A percentile compares a stretch with the other conserved stretches of the same genome.
phyloP scores from a whole-genome alignment of 2,797 vertebrate genomes.

The Cryptoprocta ferox region DNA sequence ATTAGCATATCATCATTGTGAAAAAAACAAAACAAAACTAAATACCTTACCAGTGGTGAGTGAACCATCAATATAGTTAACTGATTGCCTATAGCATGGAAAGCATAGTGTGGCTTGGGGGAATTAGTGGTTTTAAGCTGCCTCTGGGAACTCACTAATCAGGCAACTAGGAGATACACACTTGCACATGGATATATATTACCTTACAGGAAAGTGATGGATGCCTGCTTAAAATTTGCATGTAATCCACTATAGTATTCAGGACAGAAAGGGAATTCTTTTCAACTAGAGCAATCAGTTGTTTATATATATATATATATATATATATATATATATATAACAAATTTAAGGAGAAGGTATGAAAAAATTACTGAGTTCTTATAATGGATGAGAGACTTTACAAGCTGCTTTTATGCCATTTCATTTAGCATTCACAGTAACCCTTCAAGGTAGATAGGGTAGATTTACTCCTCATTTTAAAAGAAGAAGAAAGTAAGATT shows the following conservation, averaged over 20 bases:
- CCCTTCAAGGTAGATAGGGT: neutral
- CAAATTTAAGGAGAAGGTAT: neutral
- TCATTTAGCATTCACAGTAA: neutral
- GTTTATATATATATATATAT: neutral
- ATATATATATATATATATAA: too few species aligned
- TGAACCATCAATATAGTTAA: neutral
- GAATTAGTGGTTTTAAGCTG: neutral
- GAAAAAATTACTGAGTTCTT: neutral
- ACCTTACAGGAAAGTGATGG: neutral
- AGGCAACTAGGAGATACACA: neutral
- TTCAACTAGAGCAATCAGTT: neutral
- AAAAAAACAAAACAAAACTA: slow-evolving; percentile 10
- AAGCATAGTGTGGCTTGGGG: neutral
- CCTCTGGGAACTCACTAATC: neutral
- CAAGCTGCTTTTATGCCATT: neutral
- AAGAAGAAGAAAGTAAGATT: neutral
- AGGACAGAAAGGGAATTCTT: neutral
- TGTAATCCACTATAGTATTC: neutral
- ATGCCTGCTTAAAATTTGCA: neutral
- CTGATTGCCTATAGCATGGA: neutral
- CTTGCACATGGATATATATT: neutral
- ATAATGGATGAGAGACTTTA: neutral
- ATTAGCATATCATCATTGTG: neutral
- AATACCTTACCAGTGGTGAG: neutral
- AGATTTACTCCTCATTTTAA: neutral